Conservation (phyloP, 92 coral and sea anemone genomes). For the Epizoanthus stellaris region DNA sequence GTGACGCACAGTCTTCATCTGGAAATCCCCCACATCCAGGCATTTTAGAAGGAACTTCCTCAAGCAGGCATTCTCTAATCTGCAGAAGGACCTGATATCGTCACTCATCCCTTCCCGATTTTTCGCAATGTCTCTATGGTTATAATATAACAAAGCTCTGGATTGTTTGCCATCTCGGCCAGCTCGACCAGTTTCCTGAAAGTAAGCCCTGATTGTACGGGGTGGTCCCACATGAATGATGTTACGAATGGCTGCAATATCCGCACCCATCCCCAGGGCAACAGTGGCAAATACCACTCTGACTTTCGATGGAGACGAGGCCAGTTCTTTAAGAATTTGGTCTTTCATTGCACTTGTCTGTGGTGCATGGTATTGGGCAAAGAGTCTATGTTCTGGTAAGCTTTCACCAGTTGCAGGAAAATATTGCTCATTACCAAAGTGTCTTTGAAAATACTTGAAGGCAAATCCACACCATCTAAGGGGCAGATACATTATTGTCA, state of each 20-base stretch:
- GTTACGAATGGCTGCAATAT: conserved; percentile 47
- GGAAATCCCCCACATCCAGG: conserved; percentile 38
- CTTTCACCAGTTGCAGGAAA: conserved; percentile 46
- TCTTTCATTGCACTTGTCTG: conserved; percentile 67
- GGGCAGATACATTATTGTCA: conserved; percentile 59
- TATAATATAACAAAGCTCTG: conserved; percentile 43
- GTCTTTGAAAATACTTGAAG: conserved; percentile 49
- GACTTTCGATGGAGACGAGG: conserved; percentile 25
- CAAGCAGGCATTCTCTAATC: conserved; percentile 34
- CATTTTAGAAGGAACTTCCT: conserved; percentile 34
- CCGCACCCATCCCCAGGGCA: conserved; percentile 77
- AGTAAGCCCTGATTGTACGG: conserved; percentile 55
- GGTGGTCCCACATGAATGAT: conserved; percentile 70
- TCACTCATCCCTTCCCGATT: conserved; percentile 40
- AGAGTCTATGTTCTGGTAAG: conserved; percentile 61
- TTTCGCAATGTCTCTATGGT: conserved; percentile 20
- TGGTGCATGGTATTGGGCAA: conserved; percentile 68
- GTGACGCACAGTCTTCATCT: conserved; percentile 16
- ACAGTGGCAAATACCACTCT: conserved; percentile 77
- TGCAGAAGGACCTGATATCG: conserved; percentile 36
- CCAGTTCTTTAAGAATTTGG: conserved; percentile 51
- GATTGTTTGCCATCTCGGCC: conserved; percentile 64
- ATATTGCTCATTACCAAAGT: conserved; percentile 55
- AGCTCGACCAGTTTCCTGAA: conserved; percentile 71
- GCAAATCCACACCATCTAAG: conserved; percentile 71